These are phyloP conservation scores for Pherbina coryleti DNA, from an alignment of 2,888 invertebrate genomes.

Conservation along the genomic window DNA sequence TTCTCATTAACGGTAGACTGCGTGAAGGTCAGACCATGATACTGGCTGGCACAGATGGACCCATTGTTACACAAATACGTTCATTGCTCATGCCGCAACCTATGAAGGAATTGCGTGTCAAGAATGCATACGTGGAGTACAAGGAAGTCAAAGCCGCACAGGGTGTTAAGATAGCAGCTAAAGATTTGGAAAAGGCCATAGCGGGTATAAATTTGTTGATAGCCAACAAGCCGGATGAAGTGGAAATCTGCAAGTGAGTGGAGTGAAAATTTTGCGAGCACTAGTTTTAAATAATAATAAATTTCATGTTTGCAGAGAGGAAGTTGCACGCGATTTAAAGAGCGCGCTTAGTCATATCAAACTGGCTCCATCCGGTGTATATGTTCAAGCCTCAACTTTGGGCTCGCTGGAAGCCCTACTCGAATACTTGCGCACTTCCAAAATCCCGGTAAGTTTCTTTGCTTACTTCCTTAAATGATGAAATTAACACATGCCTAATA, in stretches of 20 bases:
- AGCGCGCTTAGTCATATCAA: constrained; percentile 94
- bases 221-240: constrained; percentile 93
- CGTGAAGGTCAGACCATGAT: constrained; percentile 94
- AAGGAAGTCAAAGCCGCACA: constrained; percentile 96
- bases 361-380: constrained; percentile 91
- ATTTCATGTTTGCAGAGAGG: constrained; percentile 73
- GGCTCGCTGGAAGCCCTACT: constrained; percentile 97
- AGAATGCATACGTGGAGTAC: constrained; percentile 94
- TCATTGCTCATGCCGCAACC: constrained; percentile 98
- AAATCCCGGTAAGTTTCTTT: constrained; percentile 87
- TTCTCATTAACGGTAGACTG: constrained; percentile 96
- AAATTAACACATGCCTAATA: constrained; percentile 9
- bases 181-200: constrained; percentile 97
- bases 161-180: constrained; percentile 98
- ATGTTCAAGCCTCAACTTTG: constrained; percentile 99
- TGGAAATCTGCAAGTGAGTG: constrained; percentile 82
- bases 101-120: constrained; percentile 95
- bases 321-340: constrained; percentile 88
- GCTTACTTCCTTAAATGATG: background rate
- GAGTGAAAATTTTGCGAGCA: background rate
- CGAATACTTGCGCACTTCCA: constrained; percentile 90
- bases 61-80: constrained; percentile 96
- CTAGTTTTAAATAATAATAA: background rate
- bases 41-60: constrained; percentile 97
- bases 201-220: constrained; percentile 94